These are phyloP conservation scores for Cyanistes caeruleus DNA, from an alignment of 2,113 vertebrate genomes.

Conservation along the genomic window DNA sequence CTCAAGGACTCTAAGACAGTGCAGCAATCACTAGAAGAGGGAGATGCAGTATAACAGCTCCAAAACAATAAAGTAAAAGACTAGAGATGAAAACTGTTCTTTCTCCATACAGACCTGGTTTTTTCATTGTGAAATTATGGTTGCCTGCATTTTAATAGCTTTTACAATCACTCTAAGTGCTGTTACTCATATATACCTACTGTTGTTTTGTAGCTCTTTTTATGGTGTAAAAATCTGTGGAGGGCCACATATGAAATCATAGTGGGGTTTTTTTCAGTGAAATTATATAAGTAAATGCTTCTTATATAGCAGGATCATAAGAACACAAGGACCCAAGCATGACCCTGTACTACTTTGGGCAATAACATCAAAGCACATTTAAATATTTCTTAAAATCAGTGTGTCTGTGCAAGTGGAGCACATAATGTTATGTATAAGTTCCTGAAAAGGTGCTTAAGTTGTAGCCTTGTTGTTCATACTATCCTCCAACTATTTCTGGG, in stretches of 20 bases:
- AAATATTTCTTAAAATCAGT: not conserved
- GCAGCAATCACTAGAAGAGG: conserved; percentile 29
- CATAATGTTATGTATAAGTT: not conserved
- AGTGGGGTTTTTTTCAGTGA: not conserved
- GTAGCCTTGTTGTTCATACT: not conserved
- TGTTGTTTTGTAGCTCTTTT: not conserved
- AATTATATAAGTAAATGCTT: not conserved
- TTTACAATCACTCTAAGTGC: not conserved
- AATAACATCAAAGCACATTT: not conserved
- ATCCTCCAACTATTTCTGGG: not conserved
- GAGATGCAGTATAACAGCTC: conserved; percentile 41
- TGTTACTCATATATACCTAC: not conserved
- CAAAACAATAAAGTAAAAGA: not conserved
- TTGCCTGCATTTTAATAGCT: conserved; percentile 26
- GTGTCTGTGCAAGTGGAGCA: not conserved
- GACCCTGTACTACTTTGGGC: not conserved
- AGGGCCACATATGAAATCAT: not conserved
- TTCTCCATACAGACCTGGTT: not conserved
- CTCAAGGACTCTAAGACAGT: conserved; percentile 22
- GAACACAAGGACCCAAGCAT: not conserved
- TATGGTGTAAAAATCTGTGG: not conserved
- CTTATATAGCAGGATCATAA: not conserved
- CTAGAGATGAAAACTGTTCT: conserved; percentile 2
- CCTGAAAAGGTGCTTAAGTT: not conserved
- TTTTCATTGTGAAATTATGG: conserved; percentile 2